Percentiles rank a stretch among this genome's conserved stretches.
These are phyloP conservation scores for Scolopax mira DNA, from an alignment of 2,113 vertebrate species.

Conservation along the genomic window DNA sequence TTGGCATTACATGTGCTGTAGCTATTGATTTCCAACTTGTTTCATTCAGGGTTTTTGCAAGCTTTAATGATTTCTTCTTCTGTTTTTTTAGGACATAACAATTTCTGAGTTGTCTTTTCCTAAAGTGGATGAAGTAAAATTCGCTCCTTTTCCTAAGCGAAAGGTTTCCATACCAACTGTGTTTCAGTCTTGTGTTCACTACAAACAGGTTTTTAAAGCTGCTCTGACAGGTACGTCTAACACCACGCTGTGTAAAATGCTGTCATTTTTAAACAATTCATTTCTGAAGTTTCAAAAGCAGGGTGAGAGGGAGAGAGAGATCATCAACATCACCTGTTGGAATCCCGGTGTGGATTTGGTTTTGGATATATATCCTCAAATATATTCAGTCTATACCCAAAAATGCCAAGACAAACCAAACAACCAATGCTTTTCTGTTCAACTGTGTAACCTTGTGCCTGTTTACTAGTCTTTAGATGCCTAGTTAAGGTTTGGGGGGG, in stretches of 20 bases:
- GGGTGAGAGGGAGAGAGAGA: background rate
- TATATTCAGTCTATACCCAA: background rate
- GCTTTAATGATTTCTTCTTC: background rate
- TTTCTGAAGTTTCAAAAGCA: background rate
- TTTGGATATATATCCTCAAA: background rate
- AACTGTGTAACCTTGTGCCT: background rate
- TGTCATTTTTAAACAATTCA: background rate
- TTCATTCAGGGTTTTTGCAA: background rate
- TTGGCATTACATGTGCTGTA: background rate
- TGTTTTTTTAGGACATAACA: conserved; percentile 56
- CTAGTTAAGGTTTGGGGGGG: background rate
- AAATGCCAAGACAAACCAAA: background rate
- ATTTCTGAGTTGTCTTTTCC: conserved; percentile 75
- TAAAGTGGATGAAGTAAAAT: conserved; percentile 16
- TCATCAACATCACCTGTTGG: background rate
- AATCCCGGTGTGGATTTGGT: background rate
- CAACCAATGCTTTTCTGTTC: background rate
- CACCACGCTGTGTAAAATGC: background rate
- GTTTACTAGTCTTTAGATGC: background rate
- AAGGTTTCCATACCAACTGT: conserved; percentile 62
- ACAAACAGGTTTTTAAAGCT: conserved; percentile 74
- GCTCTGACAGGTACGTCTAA: conserved; percentile 72
- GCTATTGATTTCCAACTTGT: background rate
- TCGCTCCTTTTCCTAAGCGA: conserved; percentile 65
- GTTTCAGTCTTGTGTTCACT: conserved; percentile 74